phyloP scores from a whole-genome alignment of 2,113 vertebrate genomes.

The Alaudala cheleensis region DNA sequence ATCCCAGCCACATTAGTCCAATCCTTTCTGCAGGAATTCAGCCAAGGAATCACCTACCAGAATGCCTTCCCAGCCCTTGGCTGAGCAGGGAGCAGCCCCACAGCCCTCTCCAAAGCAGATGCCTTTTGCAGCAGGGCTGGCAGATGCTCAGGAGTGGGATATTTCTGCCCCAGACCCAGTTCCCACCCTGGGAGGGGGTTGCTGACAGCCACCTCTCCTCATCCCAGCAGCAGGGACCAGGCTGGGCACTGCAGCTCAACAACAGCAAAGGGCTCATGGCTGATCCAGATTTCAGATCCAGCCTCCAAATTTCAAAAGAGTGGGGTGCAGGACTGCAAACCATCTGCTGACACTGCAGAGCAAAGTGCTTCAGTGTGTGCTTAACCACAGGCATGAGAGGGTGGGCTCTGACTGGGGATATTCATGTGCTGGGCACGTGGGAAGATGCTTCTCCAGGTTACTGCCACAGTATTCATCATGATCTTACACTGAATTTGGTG shows the following conservation, averaged over 20 bases:
- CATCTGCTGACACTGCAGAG: neutral
- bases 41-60: neutral
- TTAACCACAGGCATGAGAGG: accelerated
- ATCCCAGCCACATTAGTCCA: neutral
- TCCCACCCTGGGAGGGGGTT: no score
- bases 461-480: neutral
- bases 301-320: neutral
- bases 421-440: neutral
- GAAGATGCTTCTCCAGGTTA: neutral
- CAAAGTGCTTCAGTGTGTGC: neutral
- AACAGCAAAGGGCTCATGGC: neutral
- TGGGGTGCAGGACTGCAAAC: neutral
- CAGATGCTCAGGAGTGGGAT: neutral
- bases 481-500: neutral
- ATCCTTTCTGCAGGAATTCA: neutral
- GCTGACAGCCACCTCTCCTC: neutral
- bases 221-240: accelerated
- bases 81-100: neutral
- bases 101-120: neutral
- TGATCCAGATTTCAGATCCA: neutral
- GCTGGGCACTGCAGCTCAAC: neutral
- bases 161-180: neutral
- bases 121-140: neutral
- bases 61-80: neutral
- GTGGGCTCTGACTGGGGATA: accelerated